phyloP scores from a whole-genome alignment of 2,113 vertebrate species.

The Cyprinodon variegatus region DNA sequence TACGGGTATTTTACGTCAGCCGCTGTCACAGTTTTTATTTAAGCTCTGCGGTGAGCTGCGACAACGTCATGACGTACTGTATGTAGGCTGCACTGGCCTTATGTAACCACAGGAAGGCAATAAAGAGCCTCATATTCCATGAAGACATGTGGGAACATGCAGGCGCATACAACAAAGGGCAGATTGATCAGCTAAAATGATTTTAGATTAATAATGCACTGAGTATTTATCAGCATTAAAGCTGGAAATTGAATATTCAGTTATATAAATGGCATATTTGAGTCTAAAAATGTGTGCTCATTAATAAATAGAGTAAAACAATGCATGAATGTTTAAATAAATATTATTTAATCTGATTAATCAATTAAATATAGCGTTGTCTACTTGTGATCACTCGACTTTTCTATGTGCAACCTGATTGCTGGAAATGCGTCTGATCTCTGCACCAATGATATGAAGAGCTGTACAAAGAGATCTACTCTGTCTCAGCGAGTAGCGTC shows the following conservation, averaged over 20 bases:
- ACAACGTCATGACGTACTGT: conserved; percentile 23
- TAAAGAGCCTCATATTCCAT: conserved; percentile 64
- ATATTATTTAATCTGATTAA: not conserved
- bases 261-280: not conserved
- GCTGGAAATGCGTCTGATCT: conserved; percentile 60
- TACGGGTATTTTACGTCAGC: conserved; percentile 64
- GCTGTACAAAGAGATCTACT: conserved; percentile 85
- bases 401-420: conserved; percentile 57
- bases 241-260: not conserved
- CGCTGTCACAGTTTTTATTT: conserved; percentile 20
- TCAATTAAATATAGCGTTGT: not conserved
- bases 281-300: not conserved
- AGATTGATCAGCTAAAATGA: conserved; percentile 14
- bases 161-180: conserved; percentile 15
- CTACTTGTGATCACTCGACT: conserved; percentile 33
- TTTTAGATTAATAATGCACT: not conserved
- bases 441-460: conserved; percentile 80
- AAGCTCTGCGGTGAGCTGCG: conserved; percentile 9
- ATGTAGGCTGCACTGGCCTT: conserved; percentile 58
- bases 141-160: conserved; percentile 32
- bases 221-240: not conserved
- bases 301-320: not conserved
- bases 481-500: conserved; percentile 68
- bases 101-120: conserved; percentile 77
- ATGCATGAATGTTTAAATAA: too few relatives aligned